Percentiles rank a stretch among this genome's conserved stretches.
Conservation (phyloP, 64 coral and sea anemone genomes). For the Acropora yongei region DNA sequence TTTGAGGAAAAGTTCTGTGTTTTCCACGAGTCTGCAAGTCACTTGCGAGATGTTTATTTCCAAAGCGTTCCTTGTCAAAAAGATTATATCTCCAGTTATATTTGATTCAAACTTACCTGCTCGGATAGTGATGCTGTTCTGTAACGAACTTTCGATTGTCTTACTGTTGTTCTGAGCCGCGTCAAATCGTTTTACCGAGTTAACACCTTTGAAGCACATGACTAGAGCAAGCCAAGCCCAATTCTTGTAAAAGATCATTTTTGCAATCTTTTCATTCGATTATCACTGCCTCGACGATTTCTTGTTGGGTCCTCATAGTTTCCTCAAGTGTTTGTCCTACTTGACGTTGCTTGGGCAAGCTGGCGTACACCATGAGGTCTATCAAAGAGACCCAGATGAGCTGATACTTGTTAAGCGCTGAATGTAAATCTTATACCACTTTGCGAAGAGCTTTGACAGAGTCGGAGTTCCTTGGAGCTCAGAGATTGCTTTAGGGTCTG, state of each 20-base stretch:
- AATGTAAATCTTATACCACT: not conserved
- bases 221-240: not conserved
- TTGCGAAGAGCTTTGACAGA: not conserved
- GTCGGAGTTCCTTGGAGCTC: not conserved
- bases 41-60: no score
- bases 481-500: not conserved
- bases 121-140: no score
- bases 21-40: no score
- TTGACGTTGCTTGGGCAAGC: not conserved
- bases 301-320: slow-evolving; percentile 11
- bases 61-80: no score
- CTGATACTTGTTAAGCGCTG: not conserved
- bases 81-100: no score
- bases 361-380: not conserved
- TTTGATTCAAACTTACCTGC: no score
- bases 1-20: no score
- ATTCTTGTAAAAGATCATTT: slow-evolving; percentile 2
- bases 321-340: not conserved
- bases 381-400: not conserved
- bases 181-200: no score
- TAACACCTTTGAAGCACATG: not conserved
- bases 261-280: slow-evolving; percentile 36
- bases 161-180: no score
- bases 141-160: no score
- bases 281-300: not conserved